These are phyloP conservation scores for Perizoma flavofasciatum DNA, from an alignment of 2,888 invertebrate genomes.

Conservation along the genomic window DNA sequence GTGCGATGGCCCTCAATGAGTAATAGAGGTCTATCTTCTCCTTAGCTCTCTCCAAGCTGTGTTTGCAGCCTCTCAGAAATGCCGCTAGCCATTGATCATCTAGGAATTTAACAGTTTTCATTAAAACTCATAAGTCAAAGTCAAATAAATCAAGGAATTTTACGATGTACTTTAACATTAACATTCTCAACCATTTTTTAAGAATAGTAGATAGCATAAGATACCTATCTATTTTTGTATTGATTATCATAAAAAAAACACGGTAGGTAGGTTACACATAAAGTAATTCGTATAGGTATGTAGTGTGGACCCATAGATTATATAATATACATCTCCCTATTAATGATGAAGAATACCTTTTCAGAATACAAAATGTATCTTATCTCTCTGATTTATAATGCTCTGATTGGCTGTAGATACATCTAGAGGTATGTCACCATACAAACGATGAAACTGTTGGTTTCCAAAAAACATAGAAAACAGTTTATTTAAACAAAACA, in stretches of 20 bases:
- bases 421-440: too few relatives aligned
- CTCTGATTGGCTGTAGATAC: background rate
- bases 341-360: background rate
- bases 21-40: conserved; percentile 85
- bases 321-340: conserved; percentile 18
- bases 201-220: too few relatives aligned
- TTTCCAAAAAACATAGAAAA: too few relatives aligned
- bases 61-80: conserved; percentile 86
- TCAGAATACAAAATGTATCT: background rate
- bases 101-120: conserved; percentile 44
- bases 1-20: conserved; percentile 76
- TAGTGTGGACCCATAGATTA: too few relatives aligned
- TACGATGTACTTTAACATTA: too few relatives aligned
- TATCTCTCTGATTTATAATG: background rate
- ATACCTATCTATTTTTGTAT: too few relatives aligned
- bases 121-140: too few relatives aligned
- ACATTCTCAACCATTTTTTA: too few relatives aligned
- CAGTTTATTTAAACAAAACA: background rate
- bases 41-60: conserved; percentile 84
- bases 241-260: too few relatives aligned
- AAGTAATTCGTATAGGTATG: too few relatives aligned
- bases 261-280: too few relatives aligned
- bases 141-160: conserved; percentile 8
- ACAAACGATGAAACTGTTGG: too few relatives aligned
- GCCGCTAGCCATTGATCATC: conserved; percentile 85